These are phyloP conservation scores for Bufo bufo DNA, from an alignment of 2,113 vertebrate genomes.

Conservation along the genomic window DNA sequence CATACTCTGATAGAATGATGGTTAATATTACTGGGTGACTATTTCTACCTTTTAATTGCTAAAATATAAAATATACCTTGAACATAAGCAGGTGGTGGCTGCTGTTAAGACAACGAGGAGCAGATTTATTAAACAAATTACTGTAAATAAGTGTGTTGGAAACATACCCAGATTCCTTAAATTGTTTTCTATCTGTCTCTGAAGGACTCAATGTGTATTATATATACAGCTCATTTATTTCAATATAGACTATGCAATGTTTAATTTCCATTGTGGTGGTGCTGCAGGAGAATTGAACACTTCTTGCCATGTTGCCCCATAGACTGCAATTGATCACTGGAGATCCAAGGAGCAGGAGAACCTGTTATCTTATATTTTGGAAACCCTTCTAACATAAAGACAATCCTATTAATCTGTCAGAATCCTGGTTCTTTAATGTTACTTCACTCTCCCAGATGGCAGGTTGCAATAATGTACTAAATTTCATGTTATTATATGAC, in stretches of 20 bases:
- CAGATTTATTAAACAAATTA: neutral
- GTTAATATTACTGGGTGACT: neutral
- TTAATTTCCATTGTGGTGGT: neutral
- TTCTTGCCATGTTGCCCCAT: neutral
- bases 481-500: neutral
- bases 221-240: neutral
- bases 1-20: neutral
- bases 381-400: neutral
- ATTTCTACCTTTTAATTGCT: neutral
- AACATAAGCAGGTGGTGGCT: conserved; percentile 3
- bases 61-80: neutral
- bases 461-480: neutral
- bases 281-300: neutral
- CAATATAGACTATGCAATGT: neutral
- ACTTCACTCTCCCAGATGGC: neutral
- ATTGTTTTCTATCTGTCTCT: neutral
- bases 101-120: neutral
- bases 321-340: neutral
- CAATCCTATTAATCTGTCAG: neutral
- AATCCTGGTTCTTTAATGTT: neutral
- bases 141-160: neutral
- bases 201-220: neutral
- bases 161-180: neutral
- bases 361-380: neutral
- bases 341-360: neutral